Conservation (phyloP, 1,140 invertebrate species). For the Drosophila busckii region DNA sequence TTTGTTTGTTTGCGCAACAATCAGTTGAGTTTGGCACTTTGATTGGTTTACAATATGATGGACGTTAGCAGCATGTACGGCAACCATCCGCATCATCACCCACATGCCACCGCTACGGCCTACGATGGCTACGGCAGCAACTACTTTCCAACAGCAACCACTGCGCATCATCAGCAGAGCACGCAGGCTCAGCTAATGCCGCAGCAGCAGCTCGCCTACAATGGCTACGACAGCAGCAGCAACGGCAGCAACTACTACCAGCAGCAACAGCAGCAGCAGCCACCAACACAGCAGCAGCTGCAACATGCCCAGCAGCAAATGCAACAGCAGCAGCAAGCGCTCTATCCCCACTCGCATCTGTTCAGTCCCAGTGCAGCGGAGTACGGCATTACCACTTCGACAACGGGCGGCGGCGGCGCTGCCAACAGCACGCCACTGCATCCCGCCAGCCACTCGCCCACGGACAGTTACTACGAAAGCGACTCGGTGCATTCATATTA, state of each 20-base stretch:
- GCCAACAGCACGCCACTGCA: constrained; percentile 54
- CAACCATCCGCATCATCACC: constrained; percentile 80
- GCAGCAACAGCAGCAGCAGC: constrained; percentile 31
- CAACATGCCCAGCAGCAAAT: constrained; percentile 32
- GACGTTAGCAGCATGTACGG: constrained; percentile 87
- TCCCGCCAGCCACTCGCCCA: constrained; percentile 68
- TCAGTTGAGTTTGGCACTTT: constrained; percentile 39
- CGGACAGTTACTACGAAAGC: constrained; percentile 71
- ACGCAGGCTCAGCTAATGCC: constrained; percentile 38
- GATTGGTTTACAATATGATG: constrained; percentile 81
- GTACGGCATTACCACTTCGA: constrained; percentile 72
- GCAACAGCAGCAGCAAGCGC: constrained; percentile 42
- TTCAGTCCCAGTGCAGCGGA: constrained; percentile 78
- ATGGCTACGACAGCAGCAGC: constrained; percentile 36
- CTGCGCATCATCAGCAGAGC: constrained; percentile 31
- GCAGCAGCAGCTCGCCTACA: constrained; percentile 43
- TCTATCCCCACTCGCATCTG: constrained; percentile 68
- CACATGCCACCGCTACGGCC: constrained; percentile 69
- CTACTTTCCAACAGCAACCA: constrained; percentile 57
- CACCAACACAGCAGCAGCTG: constrained; percentile 40
- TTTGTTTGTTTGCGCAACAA: constrained; percentile 14
- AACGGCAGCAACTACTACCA: constrained; percentile 42
- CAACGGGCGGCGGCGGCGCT: constrained; percentile 15
- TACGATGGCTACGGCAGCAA: constrained; percentile 71
- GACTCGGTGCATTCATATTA: constrained; percentile 75